phyloP scores from a whole-genome alignment of 1,140 invertebrate species.

The Berghia stephanieae region DNA sequence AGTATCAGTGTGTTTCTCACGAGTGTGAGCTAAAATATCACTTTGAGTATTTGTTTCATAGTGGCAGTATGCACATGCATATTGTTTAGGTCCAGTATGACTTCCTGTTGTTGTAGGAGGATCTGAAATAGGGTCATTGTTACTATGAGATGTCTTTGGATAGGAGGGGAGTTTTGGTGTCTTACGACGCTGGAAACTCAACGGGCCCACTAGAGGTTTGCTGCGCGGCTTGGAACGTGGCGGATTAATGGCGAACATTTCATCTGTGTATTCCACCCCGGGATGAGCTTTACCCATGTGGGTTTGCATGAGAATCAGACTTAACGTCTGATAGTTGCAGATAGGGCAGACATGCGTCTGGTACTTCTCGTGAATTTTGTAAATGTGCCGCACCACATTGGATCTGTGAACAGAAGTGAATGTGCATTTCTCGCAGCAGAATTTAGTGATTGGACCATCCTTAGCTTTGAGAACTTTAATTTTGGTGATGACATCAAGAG shows the following conservation, averaged over 20 bases:
- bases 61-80: conserved; percentile 43
- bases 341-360: conserved; percentile 36
- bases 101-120: background rate
- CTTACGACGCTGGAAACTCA: conserved; percentile 25
- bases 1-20: conserved; percentile 30
- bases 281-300: conserved; percentile 37
- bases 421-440: conserved; percentile 40
- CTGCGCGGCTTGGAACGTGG: background rate
- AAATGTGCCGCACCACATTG: conserved; percentile 40
- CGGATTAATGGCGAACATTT: background rate
- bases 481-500: conserved; percentile 40
- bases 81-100: conserved; percentile 30
- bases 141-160: too few species aligned
- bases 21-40: conserved; percentile 39
- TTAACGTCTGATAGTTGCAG: conserved; percentile 41
- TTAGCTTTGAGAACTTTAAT: conserved; percentile 38
- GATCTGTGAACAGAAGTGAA: conserved; percentile 44
- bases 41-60: conserved; percentile 40
- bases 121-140: background rate
- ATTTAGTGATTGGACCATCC: conserved; percentile 34
- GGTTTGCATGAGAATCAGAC: conserved; percentile 36
- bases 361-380: conserved; percentile 43
- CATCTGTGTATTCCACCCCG: conserved; percentile 18
- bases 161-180: conserved; percentile 11
- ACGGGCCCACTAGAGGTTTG: conserved; percentile 14